Conservation (phyloP, 2,888 invertebrate species). For the Tetheella fluctuosa region DNA sequence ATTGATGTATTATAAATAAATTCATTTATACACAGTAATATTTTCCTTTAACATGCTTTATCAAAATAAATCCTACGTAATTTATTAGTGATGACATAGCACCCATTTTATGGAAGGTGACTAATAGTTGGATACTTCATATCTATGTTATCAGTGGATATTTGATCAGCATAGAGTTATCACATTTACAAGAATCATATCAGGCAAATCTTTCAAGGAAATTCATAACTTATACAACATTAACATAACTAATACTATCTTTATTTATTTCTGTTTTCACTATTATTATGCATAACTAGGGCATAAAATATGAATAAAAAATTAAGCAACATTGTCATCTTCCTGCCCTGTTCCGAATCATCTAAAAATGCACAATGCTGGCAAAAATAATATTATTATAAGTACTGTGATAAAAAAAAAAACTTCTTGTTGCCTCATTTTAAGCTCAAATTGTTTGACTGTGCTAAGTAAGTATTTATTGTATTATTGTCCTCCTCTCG, state of each 20-base stretch:
- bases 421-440: too few relatives aligned
- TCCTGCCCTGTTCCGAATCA: too few relatives aligned
- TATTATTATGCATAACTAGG: too few relatives aligned
- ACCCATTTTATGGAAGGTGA: conserved; percentile 11
- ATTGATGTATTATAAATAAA: background rate
- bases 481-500: too few relatives aligned
- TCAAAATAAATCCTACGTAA: conserved; percentile 7
- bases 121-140: conserved; percentile 1
- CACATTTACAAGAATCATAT: conserved; percentile 14
- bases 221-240: background rate
- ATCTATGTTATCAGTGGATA: conserved; percentile 15
- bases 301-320: too few relatives aligned
- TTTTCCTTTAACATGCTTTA: background rate
- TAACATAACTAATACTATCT: background rate
- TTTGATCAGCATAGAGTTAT: conserved; percentile 11
- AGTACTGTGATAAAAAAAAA: too few relatives aligned
- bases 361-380: too few relatives aligned
- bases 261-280: too few relatives aligned
- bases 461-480: too few relatives aligned
- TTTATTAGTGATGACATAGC: conserved; percentile 9
- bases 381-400: too few relatives aligned
- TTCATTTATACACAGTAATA: background rate
- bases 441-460: too few relatives aligned
- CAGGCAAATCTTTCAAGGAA: conserved; percentile 14
- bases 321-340: too few relatives aligned